A percentile compares a stretch with the other conserved stretches of the same genome.
Evolutionary conservation across 1,140 invertebrate genomes (phyloP).

Genomic region (Rhyzopertha dominica): DNA sequence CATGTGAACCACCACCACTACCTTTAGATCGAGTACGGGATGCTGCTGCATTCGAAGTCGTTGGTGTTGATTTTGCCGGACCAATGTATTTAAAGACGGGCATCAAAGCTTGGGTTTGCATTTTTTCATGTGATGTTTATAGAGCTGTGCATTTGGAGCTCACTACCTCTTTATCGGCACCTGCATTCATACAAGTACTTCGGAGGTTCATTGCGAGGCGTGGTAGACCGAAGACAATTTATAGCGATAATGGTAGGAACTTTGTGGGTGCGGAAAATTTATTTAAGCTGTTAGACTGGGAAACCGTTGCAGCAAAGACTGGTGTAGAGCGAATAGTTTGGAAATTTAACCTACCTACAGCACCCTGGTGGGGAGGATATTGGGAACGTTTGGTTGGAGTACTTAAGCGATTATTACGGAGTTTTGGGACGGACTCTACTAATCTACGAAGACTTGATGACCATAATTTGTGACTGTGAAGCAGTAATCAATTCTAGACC

Average conservation of each 20-base stretch:
- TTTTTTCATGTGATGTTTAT: conserved; percentile 40
- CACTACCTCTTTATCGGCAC: conserved; percentile 29
- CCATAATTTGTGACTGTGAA: conserved; percentile 32
- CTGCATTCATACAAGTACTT: conserved; percentile 8
- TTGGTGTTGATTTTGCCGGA: conserved; percentile 35
- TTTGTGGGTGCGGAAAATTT: conserved; percentile 11
- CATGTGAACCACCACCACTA: conserved; percentile 24
- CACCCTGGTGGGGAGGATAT: too few species aligned
- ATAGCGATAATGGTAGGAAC: conserved; percentile 13
- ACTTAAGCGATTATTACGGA: too few species aligned
- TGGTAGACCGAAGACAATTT: conserved; percentile 12
- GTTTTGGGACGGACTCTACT: not conserved
- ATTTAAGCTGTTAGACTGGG: conserved; percentile 1
- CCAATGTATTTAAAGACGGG: conserved; percentile 28
- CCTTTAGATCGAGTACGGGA: conserved; percentile 32
- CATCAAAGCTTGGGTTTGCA: conserved; percentile 29
- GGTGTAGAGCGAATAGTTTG: too few species aligned
- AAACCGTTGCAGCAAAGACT: not conserved
- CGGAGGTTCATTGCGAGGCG: conserved; percentile 1
- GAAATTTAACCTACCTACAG: too few species aligned
- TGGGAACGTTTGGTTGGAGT: too few species aligned
- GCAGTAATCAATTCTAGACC: conserved; percentile 36
- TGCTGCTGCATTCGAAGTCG: conserved; percentile 32
- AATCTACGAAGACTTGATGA: conserved; percentile 17
- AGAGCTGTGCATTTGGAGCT: conserved; percentile 43